Evolutionary conservation across 2,113 vertebrate genomes (phyloP).

Genomic region (Catharus fuscescens): DNA sequence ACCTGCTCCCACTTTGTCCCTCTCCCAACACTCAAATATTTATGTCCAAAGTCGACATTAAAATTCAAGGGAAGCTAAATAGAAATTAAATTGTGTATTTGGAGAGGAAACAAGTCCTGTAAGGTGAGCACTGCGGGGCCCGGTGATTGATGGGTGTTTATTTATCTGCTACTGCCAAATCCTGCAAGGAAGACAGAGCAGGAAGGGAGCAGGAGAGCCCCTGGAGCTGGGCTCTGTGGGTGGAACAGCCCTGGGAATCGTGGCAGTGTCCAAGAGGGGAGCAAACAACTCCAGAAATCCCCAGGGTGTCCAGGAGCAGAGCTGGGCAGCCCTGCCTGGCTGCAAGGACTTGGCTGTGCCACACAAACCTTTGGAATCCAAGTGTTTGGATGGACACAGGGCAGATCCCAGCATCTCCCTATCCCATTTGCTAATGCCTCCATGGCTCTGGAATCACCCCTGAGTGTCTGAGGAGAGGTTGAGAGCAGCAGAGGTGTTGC

Average conservation of each 20-base stretch:
- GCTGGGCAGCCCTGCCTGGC: neutral
- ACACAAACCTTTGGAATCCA: too few relatives aligned
- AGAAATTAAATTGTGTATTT: conserved; percentile 62
- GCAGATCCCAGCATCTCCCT: neutral
- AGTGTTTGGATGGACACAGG: accelerated
- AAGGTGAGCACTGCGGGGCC: conserved; percentile 44
- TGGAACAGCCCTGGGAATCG: neutral
- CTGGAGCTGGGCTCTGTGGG: neutral
- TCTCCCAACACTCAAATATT: conserved; percentile 21
- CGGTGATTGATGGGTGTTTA: conserved; percentile 62
- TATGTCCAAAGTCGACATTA: conserved; percentile 43
- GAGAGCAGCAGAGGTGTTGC: neutral
- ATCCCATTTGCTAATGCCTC: neutral
- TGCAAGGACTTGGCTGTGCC: accelerated
- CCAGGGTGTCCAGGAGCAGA: accelerated
- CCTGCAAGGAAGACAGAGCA: neutral
- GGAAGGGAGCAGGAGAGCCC: neutral
- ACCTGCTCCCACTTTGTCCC: neutral
- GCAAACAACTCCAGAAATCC: neutral
- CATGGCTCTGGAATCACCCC: neutral
- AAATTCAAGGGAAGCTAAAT: conserved; percentile 57
- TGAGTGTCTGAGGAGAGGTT: neutral
- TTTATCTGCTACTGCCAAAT: conserved; percentile 65
- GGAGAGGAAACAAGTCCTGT: conserved; percentile 61
- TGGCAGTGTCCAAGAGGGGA: accelerated